Percentiles rank a stretch among this genome's conserved stretches.
Conservation (phyloP, 2,888 invertebrate genomes). For the Melanchra persicariae region DNA sequence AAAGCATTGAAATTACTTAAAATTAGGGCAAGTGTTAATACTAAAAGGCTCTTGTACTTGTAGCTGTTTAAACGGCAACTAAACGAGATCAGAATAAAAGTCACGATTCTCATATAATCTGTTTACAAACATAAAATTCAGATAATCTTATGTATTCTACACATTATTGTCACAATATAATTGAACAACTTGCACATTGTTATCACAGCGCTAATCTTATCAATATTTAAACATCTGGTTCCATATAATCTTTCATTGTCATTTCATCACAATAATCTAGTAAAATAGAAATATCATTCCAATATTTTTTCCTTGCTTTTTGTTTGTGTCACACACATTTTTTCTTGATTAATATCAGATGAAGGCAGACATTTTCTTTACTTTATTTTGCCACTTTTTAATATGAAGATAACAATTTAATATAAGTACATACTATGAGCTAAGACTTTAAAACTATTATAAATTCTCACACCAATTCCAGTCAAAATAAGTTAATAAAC, state of each 20-base stretch:
- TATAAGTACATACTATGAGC: constrained; percentile 77
- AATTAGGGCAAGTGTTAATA: constrained; percentile 58
- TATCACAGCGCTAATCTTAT: constrained; percentile 68
- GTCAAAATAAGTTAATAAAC: constrained; percentile 60
- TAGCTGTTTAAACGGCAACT: constrained; percentile 48
- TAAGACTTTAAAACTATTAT: constrained; percentile 57
- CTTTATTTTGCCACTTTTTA: constrained; percentile 44
- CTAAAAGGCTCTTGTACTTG: constrained; percentile 58
- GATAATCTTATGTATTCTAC: constrained; percentile 35
- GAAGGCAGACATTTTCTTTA: constrained; percentile 24
- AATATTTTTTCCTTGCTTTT: constrained; percentile 32
- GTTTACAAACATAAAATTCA: constrained; percentile 19
- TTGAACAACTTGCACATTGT: constrained; percentile 55
- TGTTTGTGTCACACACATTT: constrained; percentile 56
- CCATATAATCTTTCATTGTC: constrained; percentile 42
- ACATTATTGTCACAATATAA: constrained; percentile 66
- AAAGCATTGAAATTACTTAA: constrained; percentile 65
- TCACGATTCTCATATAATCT: constrained; percentile 21
- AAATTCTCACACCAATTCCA: constrained; percentile 60
- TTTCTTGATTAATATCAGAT: constrained; percentile 26
- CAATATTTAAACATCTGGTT: constrained; percentile 48
- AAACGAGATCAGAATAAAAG: constrained; percentile 57
- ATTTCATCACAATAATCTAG: constrained; percentile 55
- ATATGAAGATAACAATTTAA: constrained; percentile 55
- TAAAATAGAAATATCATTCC: constrained; percentile 38